Evolutionary conservation across 64 coral and sea anemone genomes (phyloP).

Genomic region (Exaiptasia diaphana): DNA sequence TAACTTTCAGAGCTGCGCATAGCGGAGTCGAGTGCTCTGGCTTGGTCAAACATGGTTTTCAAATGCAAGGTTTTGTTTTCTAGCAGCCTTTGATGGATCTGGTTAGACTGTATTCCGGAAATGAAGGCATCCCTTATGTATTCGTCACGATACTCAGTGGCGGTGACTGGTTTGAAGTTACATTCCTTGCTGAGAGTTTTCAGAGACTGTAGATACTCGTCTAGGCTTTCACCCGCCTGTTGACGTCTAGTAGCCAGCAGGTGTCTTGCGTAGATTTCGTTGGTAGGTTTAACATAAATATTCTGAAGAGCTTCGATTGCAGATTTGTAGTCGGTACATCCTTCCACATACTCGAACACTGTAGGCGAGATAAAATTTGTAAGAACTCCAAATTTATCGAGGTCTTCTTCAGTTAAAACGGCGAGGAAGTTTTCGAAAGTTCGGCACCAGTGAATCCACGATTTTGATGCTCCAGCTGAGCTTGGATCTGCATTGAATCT

Average conservation of each 20-base stretch:
- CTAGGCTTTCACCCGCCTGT: not conserved
- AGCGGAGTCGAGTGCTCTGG: conserved; percentile 28
- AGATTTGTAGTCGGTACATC: conserved; percentile 19
- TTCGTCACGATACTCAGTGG: conserved; percentile 3
- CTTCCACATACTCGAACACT: conserved; percentile 40
- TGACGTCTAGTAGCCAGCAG: conserved; percentile 18
- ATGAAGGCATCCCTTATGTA: conserved; percentile 7
- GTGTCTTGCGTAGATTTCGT: conserved; percentile 55
- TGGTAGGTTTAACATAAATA: conserved; percentile 37
- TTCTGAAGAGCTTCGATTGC: conserved; percentile 35
- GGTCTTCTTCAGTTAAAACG: conserved; percentile 1
- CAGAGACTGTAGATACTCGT: conserved; percentile 12
- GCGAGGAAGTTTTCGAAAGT: conserved; percentile 52
- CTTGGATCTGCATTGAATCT: conserved; percentile 6
- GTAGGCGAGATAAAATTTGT: conserved; percentile 42
- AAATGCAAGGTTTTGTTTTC: conserved; percentile 57
- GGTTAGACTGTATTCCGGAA: conserved; percentile 18
- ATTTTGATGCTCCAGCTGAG: not conserved
- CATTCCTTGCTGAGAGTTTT: conserved; percentile 28
- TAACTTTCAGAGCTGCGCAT: conserved; percentile 34
- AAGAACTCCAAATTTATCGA: conserved; percentile 29
- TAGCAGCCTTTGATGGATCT: conserved; percentile 28
- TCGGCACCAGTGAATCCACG: conserved; percentile 37
- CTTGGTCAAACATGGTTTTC: conserved; percentile 39
- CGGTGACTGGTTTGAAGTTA: conserved; percentile 3